Evolutionary conservation across 2,797 vertebrate species (phyloP), one percentile per base, ranked within the genome.

Genomic region (Micromesistius poutassou): DNA sequence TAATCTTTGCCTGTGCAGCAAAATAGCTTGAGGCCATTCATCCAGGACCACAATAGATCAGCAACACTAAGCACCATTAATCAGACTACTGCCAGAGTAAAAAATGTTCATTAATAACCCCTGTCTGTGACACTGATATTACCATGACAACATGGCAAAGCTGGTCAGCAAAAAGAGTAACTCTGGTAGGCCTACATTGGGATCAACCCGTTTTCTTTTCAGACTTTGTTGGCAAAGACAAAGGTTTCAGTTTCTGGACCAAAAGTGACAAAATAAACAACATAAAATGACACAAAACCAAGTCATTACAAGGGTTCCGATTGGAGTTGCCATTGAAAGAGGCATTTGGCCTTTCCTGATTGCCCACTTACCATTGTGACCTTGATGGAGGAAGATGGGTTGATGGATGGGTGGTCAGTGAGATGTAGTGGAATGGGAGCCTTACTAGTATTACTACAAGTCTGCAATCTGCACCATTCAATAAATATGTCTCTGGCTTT

Each of bases 1-100:
- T 68, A 68, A 28, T 68, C 25, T 68, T 68, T 68, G 62, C 62
- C 62, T 68, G 62, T 28, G 25, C 62, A 68, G n/a, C n/a, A 68
- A 68, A 28, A 68, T 68, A 25, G 7, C 62, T 28, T 28, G 25
- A 28, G 62, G 62, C 62, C 62, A 68, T 68, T 68, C 3, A 7
- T 68, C 55, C 25, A 68, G 55, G 19, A n/a, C 55, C 22, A 1
- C 55, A 25, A 62, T 62, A 22, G 8, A 68, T 68, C 62, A 10
- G 25, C 55, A 28, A 8, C 62, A 28, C 25, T n/a, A 28, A 66
- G 62, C 9, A 25, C 62, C 62, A 66, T 66, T n/a, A 66, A 66
- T 66, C 62, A 66, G 62, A 66, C n/a, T 28, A 28, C 7, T 66
- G 62, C 25, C 62, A 68, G 25, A 68, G 62, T 25, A 68, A 28